Evolutionary conservation across 2,888 invertebrate species (phyloP).

Genomic region (Aleiodes alternator): DNA sequence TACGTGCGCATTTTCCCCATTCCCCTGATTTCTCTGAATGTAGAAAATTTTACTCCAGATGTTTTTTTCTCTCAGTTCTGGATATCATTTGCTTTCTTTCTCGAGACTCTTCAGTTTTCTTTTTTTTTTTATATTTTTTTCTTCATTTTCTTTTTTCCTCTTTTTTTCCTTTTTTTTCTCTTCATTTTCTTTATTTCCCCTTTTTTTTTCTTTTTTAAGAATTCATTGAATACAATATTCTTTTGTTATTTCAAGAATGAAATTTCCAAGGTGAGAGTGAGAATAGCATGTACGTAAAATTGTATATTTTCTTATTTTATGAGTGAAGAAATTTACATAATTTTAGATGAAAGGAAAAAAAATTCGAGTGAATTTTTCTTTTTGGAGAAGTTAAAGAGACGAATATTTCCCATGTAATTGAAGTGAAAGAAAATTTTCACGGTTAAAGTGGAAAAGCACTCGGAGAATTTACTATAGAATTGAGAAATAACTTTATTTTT

Average conservation of each 20-base stretch:
- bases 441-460: too few species aligned
- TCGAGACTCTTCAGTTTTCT: neutral
- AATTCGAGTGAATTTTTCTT: too few species aligned
- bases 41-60: slow-evolving; percentile 27
- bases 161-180: neutral
- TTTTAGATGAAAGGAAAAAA: neutral
- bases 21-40: slow-evolving; percentile 8
- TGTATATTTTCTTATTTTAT: neutral
- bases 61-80: neutral
- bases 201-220: slow-evolving; percentile 5
- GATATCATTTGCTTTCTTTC: slow-evolving; percentile 11
- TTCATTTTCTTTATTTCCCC: too few species aligned
- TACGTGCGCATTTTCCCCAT: slow-evolving; percentile 6
- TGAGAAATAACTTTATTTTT: too few species aligned
- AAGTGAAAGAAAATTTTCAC: too few species aligned
- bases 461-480: too few species aligned
- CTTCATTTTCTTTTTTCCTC: too few species aligned
- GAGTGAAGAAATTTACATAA: slow-evolving; percentile 10
- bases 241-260: slow-evolving; percentile 16
- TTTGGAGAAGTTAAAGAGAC: too few species aligned
- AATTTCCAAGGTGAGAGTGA: slow-evolving; percentile 21
- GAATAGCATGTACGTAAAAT: neutral
- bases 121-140: neutral
- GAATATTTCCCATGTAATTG: too few species aligned
- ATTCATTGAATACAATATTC: slow-evolving; percentile 29